Evolutionary conservation across 2,888 invertebrate genomes (phyloP).

Genomic region (Galeruca laticollis): DNA sequence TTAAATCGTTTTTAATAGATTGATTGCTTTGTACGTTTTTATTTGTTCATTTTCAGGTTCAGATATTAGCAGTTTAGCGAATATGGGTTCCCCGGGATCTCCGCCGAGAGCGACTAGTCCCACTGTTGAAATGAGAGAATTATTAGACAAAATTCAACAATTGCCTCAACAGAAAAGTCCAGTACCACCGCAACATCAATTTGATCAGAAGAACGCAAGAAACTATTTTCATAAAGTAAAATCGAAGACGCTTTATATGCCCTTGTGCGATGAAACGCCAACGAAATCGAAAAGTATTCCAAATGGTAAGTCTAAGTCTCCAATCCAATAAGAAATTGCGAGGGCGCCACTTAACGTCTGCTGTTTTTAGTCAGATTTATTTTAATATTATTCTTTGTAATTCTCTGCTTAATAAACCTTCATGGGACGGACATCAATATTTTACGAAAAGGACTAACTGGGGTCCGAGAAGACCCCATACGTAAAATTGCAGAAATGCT

Average conservation of each 20-base stretch:
- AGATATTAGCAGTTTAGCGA: slow-evolving; percentile 78
- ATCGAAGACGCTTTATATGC: slow-evolving; percentile 80
- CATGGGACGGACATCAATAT: too few species aligned
- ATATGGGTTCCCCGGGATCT: slow-evolving; percentile 77
- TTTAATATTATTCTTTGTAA: too few species aligned
- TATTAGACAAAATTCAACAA: slow-evolving; percentile 80
- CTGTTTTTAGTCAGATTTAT: too few species aligned
- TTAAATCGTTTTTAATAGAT: background rate
- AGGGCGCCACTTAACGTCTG: too few species aligned
- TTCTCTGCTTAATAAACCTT: too few species aligned
- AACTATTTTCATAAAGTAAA: slow-evolving; percentile 70
- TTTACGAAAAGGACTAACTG: too few species aligned
- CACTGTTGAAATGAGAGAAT: slow-evolving; percentile 79
- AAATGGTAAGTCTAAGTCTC: slow-evolving; percentile 49
- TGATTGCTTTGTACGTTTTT: background rate
- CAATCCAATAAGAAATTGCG: too few species aligned
- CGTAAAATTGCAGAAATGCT: too few species aligned
- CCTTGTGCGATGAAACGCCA: slow-evolving; percentile 66
- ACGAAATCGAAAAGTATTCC: slow-evolving; percentile 50
- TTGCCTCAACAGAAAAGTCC: slow-evolving; percentile 69
- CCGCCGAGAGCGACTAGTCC: slow-evolving; percentile 88
- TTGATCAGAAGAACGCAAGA: slow-evolving; percentile 55
- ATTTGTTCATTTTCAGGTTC: slow-evolving; percentile 53
- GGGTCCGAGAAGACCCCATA: too few species aligned
- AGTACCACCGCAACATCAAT: slow-evolving; percentile 63